phyloP scores from a whole-genome alignment of 2,113 vertebrate genomes.

The Carassius auratus region DNA sequence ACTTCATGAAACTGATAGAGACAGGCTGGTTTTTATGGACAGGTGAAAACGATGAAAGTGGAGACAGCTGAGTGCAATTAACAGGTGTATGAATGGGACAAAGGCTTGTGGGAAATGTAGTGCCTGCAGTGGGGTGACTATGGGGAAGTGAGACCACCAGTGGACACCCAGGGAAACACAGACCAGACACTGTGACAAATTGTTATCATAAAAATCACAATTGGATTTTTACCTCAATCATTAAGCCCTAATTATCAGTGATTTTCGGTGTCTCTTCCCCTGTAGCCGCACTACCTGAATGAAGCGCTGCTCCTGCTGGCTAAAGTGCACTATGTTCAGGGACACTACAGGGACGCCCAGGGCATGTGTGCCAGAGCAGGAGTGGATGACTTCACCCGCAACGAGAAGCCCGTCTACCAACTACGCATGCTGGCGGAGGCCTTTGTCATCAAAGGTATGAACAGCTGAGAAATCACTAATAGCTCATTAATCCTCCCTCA shows the following conservation, averaged over 20 bases:
- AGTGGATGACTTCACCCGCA: slow-evolving; percentile 85
- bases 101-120: too few species aligned
- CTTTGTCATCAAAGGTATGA: slow-evolving; percentile 93
- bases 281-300: slow-evolving; percentile 85
- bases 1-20: too few species aligned
- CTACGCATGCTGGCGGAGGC: slow-evolving; percentile 93
- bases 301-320: slow-evolving; percentile 93
- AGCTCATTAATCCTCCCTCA: neutral
- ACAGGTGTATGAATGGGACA: too few species aligned
- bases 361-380: slow-evolving; percentile 93
- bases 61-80: too few species aligned
- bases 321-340: slow-evolving; percentile 93
- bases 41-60: too few species aligned
- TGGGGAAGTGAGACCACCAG: too few species aligned
- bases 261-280: slow-evolving; percentile 2
- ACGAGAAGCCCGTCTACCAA: slow-evolving; percentile 86
- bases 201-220: too few species aligned
- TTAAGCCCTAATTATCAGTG: neutral
- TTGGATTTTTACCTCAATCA: neutral
- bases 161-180: too few species aligned
- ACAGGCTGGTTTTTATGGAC: too few species aligned
- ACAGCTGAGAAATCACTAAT: neutral
- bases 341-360: slow-evolving; percentile 89
- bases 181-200: too few species aligned
- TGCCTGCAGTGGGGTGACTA: too few species aligned